A percentile compares a stretch with the other conserved stretches of the same genome.
These are phyloP conservation scores for Megamerina dolium DNA, from an alignment of 2,888 invertebrate genomes.

Conservation along the genomic window DNA sequence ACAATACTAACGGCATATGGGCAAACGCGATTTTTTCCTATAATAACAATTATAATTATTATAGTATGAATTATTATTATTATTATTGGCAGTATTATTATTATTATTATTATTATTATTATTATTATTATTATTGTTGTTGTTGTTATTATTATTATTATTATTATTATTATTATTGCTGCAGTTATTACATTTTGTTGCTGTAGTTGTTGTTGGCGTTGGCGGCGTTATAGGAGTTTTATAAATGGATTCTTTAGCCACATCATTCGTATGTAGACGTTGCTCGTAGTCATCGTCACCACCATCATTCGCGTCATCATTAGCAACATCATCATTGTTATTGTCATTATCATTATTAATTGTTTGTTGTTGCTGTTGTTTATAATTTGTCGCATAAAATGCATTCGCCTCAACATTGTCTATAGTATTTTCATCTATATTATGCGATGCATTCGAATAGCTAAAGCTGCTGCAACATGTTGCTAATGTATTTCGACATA, in stretches of 20 bases:
- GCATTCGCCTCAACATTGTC: slow-evolving; percentile 8
- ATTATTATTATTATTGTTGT: too few species aligned
- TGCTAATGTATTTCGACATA: slow-evolving; percentile 1
- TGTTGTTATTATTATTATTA: too few species aligned
- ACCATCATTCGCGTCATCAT: not conserved
- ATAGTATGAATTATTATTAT: slow-evolving; percentile 45
- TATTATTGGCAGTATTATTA: too few species aligned
- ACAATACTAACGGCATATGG: slow-evolving; percentile 49
- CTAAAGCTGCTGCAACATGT: slow-evolving; percentile 14
- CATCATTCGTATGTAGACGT: too few species aligned
- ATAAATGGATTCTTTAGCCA: slow-evolving; percentile 8
- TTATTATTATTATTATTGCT: slow-evolving; percentile 45
- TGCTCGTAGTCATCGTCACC: slow-evolving; percentile 1
- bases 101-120: too few species aligned
- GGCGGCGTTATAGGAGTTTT: slow-evolving; percentile 23
- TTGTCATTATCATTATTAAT: not conserved
- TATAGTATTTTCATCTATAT: not conserved
- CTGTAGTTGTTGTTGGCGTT: slow-evolving; percentile 37
- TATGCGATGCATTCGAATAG: too few species aligned
- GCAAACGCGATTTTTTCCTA: slow-evolving; percentile 49
- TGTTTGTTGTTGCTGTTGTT: too few species aligned
- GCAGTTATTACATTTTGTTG: slow-evolving; percentile 42
- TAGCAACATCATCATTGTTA: not conserved
- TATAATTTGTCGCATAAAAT: not conserved
- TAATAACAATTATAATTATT: slow-evolving; percentile 48